Evolutionary conservation across 2,113 vertebrate species (phyloP), one percentile per base, ranked within the genome.

Genomic region (Mormoops blainvillei): DNA sequence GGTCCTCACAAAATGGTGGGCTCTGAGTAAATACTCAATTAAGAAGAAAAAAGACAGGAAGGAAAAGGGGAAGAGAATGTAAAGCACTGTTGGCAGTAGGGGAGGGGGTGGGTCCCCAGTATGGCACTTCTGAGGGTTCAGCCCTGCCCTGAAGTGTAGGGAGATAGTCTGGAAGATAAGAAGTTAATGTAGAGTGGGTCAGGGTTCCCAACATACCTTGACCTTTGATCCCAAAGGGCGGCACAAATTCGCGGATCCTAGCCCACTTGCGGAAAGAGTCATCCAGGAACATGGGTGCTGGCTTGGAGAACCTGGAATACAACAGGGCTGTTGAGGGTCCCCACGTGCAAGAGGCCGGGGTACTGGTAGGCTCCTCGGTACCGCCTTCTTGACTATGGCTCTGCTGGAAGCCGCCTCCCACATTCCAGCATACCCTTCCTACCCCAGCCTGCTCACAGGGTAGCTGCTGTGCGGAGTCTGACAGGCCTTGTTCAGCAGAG

Each of bases 191-290:
- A 80, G 95, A 78, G 41, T 58, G 76, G 41, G 45, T 56, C 56
- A 76, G 81, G 48, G 86, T 88, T 91, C 91, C 87, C 91, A 63
- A 92, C 98, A 81, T 99, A 99, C 99, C 99, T 99, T 99, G 99
- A 97, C 99, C 99, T 99, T 99, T 99, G 98, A 99, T 99, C 95
- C 99, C 99, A 98, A 99, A 99, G 43, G 99, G 99, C 41, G 99
- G 99, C 96, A 99, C 98, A 89, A 99, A 99, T 94, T 99, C 99
- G 95, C 98, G 98, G 97, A 99, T 99, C 95, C 98, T 98, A 68
- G 98, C 98, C 99, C 99, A 99, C 85, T 98, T 99, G 92, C 98
- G 98, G 97, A 99, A 99, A 94, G 98, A 98, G 95, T 99, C 98
- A 91, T 99, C 99, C 94, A 99, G 98, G 97, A 99, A 99, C 99